These are phyloP conservation scores for Troilus luridus DNA, from an alignment of 2,888 invertebrate species.

Conservation along the genomic window DNA sequence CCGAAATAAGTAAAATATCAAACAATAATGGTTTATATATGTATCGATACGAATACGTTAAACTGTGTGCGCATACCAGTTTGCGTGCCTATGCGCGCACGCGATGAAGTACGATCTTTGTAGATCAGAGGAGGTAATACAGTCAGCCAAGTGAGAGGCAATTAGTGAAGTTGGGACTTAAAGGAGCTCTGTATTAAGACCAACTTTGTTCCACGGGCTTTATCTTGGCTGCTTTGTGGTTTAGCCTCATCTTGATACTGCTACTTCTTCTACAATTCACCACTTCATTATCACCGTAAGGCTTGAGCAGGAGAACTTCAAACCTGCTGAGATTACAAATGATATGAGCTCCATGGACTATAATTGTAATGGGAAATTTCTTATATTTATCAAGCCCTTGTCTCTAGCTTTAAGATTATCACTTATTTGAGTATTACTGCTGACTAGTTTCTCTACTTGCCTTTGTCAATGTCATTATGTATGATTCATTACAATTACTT, in stretches of 20 bases:
- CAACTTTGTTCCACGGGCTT: constrained; percentile 9
- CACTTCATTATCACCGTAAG: not conserved
- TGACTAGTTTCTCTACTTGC: no score
- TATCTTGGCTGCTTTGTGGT: constrained; percentile 19
- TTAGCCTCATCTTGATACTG: not conserved
- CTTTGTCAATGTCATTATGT: no score
- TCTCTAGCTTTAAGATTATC: no score
- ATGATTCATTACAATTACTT: no score
- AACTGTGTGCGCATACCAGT: not conserved
- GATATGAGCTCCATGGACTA: not conserved
- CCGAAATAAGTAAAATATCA: no score
- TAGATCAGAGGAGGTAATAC: not conserved
- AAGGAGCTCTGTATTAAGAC: not conserved
- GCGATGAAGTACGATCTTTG: no score
- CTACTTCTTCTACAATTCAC: not conserved
- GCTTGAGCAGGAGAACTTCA: not conserved
- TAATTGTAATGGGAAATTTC: no score
- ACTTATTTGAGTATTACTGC: no score
- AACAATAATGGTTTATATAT: no score
- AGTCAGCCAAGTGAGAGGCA: constrained; percentile 5
- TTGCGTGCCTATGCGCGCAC: not conserved
- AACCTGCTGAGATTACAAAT: not conserved
- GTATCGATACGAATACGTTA: no score
- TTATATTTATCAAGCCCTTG: no score
- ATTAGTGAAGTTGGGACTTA: constrained; percentile 17